Evolutionary conservation across 2,888 invertebrate genomes (phyloP).

Genomic region (Aromia moschata): DNA sequence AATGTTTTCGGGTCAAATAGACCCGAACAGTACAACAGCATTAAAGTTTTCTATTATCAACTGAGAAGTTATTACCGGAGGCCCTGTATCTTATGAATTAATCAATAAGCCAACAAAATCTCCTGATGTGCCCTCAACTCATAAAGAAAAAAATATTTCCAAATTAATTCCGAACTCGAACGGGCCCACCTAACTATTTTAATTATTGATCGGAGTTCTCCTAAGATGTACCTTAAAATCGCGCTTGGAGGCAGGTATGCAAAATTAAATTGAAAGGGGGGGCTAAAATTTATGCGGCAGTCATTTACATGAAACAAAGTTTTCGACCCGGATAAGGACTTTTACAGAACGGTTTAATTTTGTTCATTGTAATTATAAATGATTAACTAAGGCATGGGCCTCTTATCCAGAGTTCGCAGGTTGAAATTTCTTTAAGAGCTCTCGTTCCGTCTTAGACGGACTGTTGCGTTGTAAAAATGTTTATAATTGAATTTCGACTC

Average conservation of each 20-base stretch:
- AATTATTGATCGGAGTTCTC: neutral
- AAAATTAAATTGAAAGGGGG: neutral
- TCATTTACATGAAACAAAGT: slow-evolving; percentile 20
- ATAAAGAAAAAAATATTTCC: too few species aligned
- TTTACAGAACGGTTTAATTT: slow-evolving; percentile 8
- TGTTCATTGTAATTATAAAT: slow-evolving; percentile 18
- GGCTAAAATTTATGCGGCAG: slow-evolving; percentile 6
- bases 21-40: too few species aligned
- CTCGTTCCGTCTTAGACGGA: neutral
- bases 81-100: too few species aligned
- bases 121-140: too few species aligned
- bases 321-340: slow-evolving; percentile 6
- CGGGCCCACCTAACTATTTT: neutral
- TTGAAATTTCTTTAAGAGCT: slow-evolving; percentile 3
- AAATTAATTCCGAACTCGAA: neutral
- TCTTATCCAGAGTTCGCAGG: slow-evolving; percentile 3
- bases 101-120: too few species aligned
- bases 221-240: neutral
- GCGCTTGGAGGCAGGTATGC: neutral
- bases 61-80: too few species aligned
- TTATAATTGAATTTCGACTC: neutral
- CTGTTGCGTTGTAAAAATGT: neutral
- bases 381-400: slow-evolving; percentile 6
- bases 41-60: too few species aligned
- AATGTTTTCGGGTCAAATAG: too few species aligned